Base-by-base conservation (phyloP, 2,113 vertebrate genomes). In the Morone saxatilis region DNA sequence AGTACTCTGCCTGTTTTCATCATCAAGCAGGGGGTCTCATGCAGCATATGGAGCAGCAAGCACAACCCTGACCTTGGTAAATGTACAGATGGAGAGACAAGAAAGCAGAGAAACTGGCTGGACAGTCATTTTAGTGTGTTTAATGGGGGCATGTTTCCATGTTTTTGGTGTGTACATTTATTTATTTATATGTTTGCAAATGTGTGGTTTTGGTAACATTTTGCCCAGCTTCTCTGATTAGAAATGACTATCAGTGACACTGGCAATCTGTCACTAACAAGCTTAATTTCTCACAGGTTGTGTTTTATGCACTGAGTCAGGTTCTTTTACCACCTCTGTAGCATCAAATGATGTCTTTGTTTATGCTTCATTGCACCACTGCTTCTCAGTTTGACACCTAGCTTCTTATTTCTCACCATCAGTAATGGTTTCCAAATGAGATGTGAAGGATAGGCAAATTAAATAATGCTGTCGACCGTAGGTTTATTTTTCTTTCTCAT, bases 341-440 rank as follows among this genome's bases (percentile, higher is more conserved):
- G 68, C 41, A 22, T 81, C 45, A 85, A 74, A 67, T 40, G 0
- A 76, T 68, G 77, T 65, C 68, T 72, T 51, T 85, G 85, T 89
- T 83, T 62, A 69, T 14, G 75, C 84, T 74, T 75, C 66, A 59
- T 16, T 54, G 80, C 82, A 71, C 80, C 31, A 0, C 47, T 38
- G 66, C 41, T 4, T 80, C 80, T 50, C 62, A 65, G 70, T 77
- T 51, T 92, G 88, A 89, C 80, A 78, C 79, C 47, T 10, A 56
- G 60, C 72, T 63, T 81, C 66, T 78, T 72, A 36, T 81, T 82
- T 70, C 48, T 73, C 61, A 19, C 47, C 17, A 53, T 81, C 77
- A n/a, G 68, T 87, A 85, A 87, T 78, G 50, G 38, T 70, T 83
- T 75, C 41, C 83, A 91, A 86, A 85, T 86, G 71, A 84, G 78